A percentile compares a stretch with the other conserved stretches of the same genome.
These are phyloP conservation scores for Kryphioiulus occultus DNA, from an alignment of 2,888 invertebrate species.

Conservation along the genomic window DNA sequence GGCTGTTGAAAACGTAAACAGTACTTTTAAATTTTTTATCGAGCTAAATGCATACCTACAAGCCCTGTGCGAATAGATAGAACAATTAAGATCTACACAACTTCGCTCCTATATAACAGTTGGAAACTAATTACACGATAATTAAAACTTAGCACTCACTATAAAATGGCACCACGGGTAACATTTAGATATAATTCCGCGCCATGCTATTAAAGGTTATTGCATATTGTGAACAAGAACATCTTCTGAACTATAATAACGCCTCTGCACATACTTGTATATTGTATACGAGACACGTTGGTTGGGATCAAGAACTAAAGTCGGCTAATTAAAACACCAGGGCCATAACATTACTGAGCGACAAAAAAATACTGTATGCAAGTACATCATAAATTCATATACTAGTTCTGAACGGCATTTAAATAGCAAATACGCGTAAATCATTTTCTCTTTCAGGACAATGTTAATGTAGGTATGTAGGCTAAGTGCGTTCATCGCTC, in stretches of 20 bases:
- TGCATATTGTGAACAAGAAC: constrained; percentile 1
- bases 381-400: background rate
- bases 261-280: background rate
- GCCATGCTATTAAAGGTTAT: constrained; percentile 16
- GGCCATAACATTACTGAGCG: background rate
- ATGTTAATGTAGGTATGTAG: background rate
- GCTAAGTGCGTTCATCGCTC: background rate
- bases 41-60: background rate
- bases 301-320: background rate
- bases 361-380: background rate
- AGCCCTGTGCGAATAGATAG: background rate
- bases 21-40: background rate
- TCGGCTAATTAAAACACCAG: constrained; percentile 9
- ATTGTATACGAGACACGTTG: background rate
- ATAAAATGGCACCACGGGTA: constrained; percentile 18
- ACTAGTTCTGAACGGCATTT: background rate
- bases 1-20: background rate
- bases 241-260: constrained; percentile 13
- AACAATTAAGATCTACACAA: constrained; percentile 16
- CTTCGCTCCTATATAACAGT: constrained; percentile 2
- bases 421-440: background rate
- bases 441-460: background rate
- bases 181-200: constrained; percentile 28
- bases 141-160: constrained; percentile 39
- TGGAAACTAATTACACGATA: constrained; percentile 2